Evolutionary conservation across 2,888 invertebrate genomes (phyloP), one percentile per base, ranked within the genome.

Genomic region (Entomobrya multifasciata): DNA sequence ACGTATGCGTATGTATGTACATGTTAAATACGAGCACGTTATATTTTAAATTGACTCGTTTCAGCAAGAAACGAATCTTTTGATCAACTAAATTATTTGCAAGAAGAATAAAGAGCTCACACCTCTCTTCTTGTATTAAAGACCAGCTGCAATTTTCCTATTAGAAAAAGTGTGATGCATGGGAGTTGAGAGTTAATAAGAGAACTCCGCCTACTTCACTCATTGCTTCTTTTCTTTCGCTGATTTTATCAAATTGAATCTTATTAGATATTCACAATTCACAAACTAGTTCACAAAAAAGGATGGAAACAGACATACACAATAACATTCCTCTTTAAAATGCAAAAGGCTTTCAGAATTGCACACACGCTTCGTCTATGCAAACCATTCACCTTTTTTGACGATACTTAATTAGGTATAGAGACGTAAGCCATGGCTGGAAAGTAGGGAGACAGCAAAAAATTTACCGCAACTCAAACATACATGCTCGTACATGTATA

Each of bases 131-230:
- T 82, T 83, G 52, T 67, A 67, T 55, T 70, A 85, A 85, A 85
- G 84, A 77, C 84, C 84, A 85, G 84, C 84, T 85, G 84, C 84
- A 85, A 85, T 85, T 85, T 85, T 85, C 84, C 84, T 85, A 85
- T 85, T 85, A 85, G 84, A 85, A 85, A 70, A 78, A 85, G 84
- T 85, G 84, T 85, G 84, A 78, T 77, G 84, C 84, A 85, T 85
- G 84, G 84, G 84, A 85, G 84, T 85, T 70, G 70, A 70, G 74
- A 85, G 84, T 85, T 85, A 85, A 85, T 85, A 85, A 85, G 84
- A 62, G 84, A 47, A 70, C 84, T 74, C 84, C 84, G 84, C 84
- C 84, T 36, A 67, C 84, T 78, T 52, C 70, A 78, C 84, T 85
- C 84, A 85, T 77, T 83, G 65, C 83, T 25, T 79, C 55, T 49